Percentiles rank a stretch among this genome's conserved stretches.
Conservation (phyloP, 1,140 invertebrate species). For the Tetramorium alpestre region DNA sequence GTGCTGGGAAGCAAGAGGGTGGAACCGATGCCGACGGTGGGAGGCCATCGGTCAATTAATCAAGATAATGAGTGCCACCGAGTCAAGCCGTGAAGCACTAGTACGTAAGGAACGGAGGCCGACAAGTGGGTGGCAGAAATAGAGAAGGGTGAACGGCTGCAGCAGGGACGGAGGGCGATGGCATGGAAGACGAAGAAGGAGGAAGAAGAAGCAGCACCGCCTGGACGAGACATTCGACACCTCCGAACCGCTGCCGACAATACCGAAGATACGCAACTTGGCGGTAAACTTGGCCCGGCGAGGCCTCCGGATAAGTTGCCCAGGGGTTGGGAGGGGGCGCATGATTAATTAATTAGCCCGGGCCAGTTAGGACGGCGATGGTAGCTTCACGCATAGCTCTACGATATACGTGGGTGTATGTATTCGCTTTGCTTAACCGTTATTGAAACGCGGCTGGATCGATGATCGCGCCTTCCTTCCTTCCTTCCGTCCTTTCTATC, state of each 20-base stretch:
- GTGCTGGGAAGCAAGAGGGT: neutral
- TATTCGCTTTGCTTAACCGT: constrained; percentile 58
- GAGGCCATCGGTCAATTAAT: constrained; percentile 86
- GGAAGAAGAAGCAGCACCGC: constrained; percentile 73
- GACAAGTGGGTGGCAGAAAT: constrained; percentile 56
- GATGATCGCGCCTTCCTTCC: constrained; percentile 42
- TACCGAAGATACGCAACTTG: constrained; percentile 85
- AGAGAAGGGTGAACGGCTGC: constrained; percentile 66
- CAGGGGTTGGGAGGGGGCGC: constrained; percentile 77
- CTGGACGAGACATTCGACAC: constrained; percentile 85
- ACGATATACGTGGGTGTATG: constrained; percentile 29
- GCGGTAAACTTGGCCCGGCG: constrained; percentile 82
- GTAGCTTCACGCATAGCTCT: constrained; percentile 47
- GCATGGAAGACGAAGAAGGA: constrained; percentile 71
- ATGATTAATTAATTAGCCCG: constrained; percentile 86
- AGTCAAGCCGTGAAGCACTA: constrained; percentile 75
- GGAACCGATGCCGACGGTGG: constrained; percentile 15
- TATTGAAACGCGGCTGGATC: constrained; percentile 52
- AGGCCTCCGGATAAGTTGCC: constrained; percentile 84
- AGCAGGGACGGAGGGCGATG: constrained; percentile 40
- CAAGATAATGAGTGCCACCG: constrained; percentile 85
- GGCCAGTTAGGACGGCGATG: constrained; percentile 81
- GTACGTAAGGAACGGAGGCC: constrained; percentile 55
- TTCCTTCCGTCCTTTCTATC: constrained; percentile 31
- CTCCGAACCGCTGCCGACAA: constrained; percentile 82